Conservation (phyloP, 2,888 invertebrate genomes). For the Syritta pipiens region DNA sequence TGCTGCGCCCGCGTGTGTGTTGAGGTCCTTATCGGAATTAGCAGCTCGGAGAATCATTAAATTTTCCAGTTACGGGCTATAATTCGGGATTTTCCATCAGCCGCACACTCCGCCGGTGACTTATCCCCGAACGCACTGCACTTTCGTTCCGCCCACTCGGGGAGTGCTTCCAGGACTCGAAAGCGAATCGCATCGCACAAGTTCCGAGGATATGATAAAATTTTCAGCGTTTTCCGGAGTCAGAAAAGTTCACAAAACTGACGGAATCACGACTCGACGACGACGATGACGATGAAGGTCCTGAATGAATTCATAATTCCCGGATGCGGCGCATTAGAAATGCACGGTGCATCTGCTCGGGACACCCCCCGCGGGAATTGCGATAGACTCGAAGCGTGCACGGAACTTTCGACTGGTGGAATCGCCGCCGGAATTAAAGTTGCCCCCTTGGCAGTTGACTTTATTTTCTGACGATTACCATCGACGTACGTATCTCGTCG, state of each 20-base stretch:
- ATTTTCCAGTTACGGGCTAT: conserved; percentile 64
- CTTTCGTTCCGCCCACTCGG: not conserved
- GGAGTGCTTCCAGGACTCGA: no score
- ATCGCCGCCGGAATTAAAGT: conserved; percentile 13
- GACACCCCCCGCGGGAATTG: conserved; percentile 40
- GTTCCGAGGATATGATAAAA: conserved; percentile 63
- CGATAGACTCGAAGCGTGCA: conserved; percentile 54
- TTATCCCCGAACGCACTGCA: conserved; percentile 40
- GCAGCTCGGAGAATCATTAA: conserved; percentile 64
- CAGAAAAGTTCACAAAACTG: conserved; percentile 24
- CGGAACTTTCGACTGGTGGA: conserved; percentile 27
- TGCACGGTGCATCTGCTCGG: conserved; percentile 59
- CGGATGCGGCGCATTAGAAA: conserved; percentile 58
- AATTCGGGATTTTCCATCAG: conserved; percentile 55
- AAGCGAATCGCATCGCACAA: no score
- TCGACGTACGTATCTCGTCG: conserved; percentile 13
- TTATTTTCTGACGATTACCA: conserved; percentile 23
- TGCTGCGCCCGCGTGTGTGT: conserved; percentile 31
- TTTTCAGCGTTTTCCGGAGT: conserved; percentile 26
- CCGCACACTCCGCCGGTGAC: conserved; percentile 54
- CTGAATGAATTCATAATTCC: conserved; percentile 65
- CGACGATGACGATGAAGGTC: conserved; percentile 18
- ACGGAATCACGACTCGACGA: conserved; percentile 27
- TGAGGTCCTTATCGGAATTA: conserved; percentile 67
- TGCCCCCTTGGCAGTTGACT: no score